Evolutionary conservation across 2,888 invertebrate species (phyloP), one percentile per base, ranked within the genome.

Genomic region (Cylindroiulus punctatus): DNA sequence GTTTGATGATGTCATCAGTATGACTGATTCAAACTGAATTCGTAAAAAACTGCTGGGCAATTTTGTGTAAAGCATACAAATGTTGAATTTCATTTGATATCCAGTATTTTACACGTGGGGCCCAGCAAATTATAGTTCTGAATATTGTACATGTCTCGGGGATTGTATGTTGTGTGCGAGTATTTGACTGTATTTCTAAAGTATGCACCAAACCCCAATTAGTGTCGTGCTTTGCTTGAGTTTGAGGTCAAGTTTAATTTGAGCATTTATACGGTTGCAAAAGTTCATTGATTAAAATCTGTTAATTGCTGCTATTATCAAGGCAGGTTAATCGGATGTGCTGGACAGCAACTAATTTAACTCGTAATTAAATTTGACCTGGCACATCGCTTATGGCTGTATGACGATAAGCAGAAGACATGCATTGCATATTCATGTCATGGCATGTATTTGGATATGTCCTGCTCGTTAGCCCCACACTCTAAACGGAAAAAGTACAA

Each of bases 161-260:
- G n/a, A n/a, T n/a, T n/a, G n/a, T n/a, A n/a, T n/a, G n/a, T n/a
- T n/a, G n/a, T n/a, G n/a, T n/a, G n/a, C n/a, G n/a, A n/a, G n/a
- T n/a, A n/a, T n/a, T n/a, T n/a, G n/a, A 42, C 5, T 42, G 12
- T 47, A 2, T 5, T 47, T 47, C 14, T 47, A 5, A 47, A 47
- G 2, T 47, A 47, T 10, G 8, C 47, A 42, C n/a, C n/a, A 42
- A 42, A 42, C 12, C 7, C 12, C 42, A 47, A 17, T 47, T 47
- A 47, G 14, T 47, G n/a, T n/a, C n/a, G n/a, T n/a, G n/a, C 12
- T 52, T 52, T 52, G 52, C 4, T 5, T n/a, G 52, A 52, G 2
- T 19, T n/a, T 52, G 52, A 17, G 52, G 52, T 52, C 52, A 52
- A 52, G 52, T 52, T 52, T 52, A 52, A 52, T 52, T n/a, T 52